A percentile compares a stretch with the other conserved stretches of the same genome.
Evolutionary conservation across 2,797 vertebrate species (phyloP).

Genomic region (Synanceia verrucosa): DNA sequence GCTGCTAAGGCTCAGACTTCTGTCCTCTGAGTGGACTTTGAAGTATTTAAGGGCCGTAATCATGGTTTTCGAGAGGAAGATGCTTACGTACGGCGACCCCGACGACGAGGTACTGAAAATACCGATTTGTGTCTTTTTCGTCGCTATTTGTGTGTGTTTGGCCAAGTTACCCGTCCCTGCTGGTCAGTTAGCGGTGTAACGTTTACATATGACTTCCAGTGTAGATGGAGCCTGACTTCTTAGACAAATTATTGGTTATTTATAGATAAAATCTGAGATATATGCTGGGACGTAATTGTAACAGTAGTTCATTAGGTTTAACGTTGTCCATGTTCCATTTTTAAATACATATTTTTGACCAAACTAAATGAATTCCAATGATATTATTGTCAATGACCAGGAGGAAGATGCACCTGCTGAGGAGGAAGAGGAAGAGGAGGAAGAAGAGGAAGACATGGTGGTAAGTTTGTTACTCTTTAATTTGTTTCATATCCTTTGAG

Average conservation of each 20-base stretch:
- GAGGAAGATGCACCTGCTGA: slow-evolving; percentile 61
- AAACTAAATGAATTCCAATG: not conserved
- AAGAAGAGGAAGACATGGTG: slow-evolving; percentile 77
- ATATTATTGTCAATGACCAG: slow-evolving; percentile 27
- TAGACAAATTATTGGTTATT: too few relatives aligned
- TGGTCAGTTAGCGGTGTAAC: not conserved
- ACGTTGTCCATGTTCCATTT: not conserved
- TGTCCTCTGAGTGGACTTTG: not conserved
- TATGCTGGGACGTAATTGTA: not conserved
- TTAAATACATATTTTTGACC: fast-evolving
- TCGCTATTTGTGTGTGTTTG: not conserved
- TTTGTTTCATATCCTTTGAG: not conserved
- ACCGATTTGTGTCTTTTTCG: fast-evolving
- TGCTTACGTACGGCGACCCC: slow-evolving; percentile 70
- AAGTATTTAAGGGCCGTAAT: slow-evolving; percentile 6
- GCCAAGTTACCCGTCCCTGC: not conserved
- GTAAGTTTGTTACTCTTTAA: slow-evolving; percentile 51
- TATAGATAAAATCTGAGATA: not conserved
- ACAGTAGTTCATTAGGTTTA: not conserved
- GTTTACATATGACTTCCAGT: fast-evolving
- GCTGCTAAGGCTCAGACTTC: fast-evolving
- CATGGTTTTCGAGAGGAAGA: slow-evolving; percentile 78
- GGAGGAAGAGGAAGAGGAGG: slow-evolving; percentile 50
- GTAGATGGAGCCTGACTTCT: not conserved
- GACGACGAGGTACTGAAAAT: slow-evolving; percentile 71